Base-by-base conservation (phyloP, 2,797 vertebrate species). In the Trachops cirrhosus region DNA sequence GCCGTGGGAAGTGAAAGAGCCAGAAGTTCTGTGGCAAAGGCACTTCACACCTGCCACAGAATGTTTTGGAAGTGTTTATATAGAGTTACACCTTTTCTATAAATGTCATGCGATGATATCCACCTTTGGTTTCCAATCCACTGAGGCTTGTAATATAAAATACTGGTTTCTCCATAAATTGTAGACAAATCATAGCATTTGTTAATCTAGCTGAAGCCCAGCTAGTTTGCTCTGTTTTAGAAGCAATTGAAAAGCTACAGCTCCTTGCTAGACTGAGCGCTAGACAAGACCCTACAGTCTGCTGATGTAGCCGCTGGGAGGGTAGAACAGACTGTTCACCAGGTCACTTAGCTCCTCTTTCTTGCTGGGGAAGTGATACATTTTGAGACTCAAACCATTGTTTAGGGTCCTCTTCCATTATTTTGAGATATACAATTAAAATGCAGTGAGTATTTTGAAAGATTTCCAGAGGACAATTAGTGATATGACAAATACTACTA, bases 391-490 rank as follows among this genome's bases (percentile, higher is more conserved):
- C 74, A 10, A 94, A 95, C 78, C 21, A 64, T 74, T 89, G 12
- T 57, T 70, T 96, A 80, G n/a, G 54, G 24, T 96, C 14, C 48
- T 62, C 24, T 88, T 83, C 64, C 37, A 86, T 91, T 96, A 68
- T 71, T 96, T 94, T 97, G 62, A 95, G 95, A 91, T 95, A 59
- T 29, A n/a, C 6, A 6, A 71, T 82, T 85, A 94, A 77, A 96
- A 91, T 85, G 9, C 34, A 68, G 26, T 50, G 41, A 73, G 34
- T 68, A 41, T 91, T 93, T 87, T 97, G 89, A 94, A 96, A 93
- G 22, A 89, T 87, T 96, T 96, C 86, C 79, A 97, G 54, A 77
- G 95, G 48, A 94, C 62, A 96, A 74, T 96, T 91, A 96, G 64
- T 79, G 79, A 68, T 91, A 92, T 94, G 96, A 71, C n/a, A 94